phyloP scores from a whole-genome alignment of 53 echinoderm and acorn worm genomes.

The Holothuria leucospilota region DNA sequence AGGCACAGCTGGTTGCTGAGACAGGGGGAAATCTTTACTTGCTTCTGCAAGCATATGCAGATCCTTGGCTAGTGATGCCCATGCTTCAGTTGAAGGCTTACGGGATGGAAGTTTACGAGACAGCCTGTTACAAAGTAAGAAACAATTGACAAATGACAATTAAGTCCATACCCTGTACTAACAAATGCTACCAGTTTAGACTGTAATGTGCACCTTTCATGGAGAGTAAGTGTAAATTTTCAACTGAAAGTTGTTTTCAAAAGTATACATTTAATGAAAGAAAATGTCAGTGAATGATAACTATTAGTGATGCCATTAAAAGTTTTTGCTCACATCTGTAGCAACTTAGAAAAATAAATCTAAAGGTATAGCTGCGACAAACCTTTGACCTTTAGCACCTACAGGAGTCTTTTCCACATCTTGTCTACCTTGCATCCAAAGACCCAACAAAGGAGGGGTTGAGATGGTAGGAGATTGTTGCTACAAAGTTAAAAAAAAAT shows the following conservation, averaged over 20 bases:
- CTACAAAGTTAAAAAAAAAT: background rate
- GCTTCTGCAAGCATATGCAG: conserved; percentile 35
- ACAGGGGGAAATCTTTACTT: background rate
- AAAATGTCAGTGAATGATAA: too few species aligned
- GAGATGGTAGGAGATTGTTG: conserved; percentile 29
- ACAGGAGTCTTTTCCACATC: conserved; percentile 9
- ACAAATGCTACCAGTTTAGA: too few species aligned
- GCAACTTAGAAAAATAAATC: too few species aligned
- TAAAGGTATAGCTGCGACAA: background rate
- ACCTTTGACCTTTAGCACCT: background rate
- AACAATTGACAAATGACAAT: background rate
- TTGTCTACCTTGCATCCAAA: conserved; percentile 71
- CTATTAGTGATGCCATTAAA: too few species aligned
- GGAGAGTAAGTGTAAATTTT: too few species aligned
- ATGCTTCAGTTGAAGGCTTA: background rate
- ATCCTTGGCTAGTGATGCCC: conserved; percentile 25
- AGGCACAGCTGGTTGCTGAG: background rate
- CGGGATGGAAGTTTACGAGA: conserved; percentile 5
- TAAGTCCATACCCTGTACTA: too few species aligned
- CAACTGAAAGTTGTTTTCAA: too few species aligned
- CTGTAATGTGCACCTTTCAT: too few species aligned
- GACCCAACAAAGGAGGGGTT: conserved; percentile 64
- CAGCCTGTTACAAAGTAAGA: background rate
- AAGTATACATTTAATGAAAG: too few species aligned
- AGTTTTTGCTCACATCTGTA: too few species aligned